phyloP scores from a whole-genome alignment of 2,113 vertebrate genomes.

The Geococcyx californianus region DNA sequence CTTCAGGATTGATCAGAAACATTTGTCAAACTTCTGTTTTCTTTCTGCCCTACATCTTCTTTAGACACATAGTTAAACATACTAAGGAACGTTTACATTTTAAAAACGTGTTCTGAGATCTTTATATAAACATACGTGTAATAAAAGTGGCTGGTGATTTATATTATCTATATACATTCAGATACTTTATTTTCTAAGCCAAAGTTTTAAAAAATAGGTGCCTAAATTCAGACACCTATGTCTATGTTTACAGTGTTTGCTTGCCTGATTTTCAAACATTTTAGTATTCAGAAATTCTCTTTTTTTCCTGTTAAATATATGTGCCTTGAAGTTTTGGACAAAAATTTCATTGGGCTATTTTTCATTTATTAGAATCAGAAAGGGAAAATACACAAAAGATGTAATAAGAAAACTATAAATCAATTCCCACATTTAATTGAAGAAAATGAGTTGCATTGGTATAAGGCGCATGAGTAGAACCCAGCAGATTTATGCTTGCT shows the following conservation, averaged over 20 bases:
- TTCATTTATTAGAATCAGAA: neutral
- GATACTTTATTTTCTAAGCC: conserved; percentile 41
- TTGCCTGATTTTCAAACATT: conserved; percentile 44
- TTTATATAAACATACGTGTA: conserved; percentile 60
- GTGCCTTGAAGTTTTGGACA: neutral
- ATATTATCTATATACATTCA: conserved; percentile 55
- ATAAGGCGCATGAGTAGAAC: neutral
- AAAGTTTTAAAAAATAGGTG: conserved; percentile 60
- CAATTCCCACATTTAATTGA: neutral
- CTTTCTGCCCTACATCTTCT: conserved; percentile 62
- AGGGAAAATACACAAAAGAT: neutral
- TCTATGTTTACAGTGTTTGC: conserved; percentile 22
- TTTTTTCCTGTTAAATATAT: neutral
- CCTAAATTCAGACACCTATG: conserved; percentile 56
- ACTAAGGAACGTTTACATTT: conserved; percentile 59
- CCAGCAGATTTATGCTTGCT: neutral
- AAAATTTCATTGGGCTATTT: neutral
- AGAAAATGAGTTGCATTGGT: neutral
- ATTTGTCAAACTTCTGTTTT: conserved; percentile 68
- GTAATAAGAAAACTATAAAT: conserved; percentile 38
- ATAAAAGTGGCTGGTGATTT: conserved; percentile 66
- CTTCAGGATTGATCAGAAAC: conserved; percentile 65
- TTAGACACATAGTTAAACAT: conserved; percentile 65
- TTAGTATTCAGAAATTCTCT: neutral
- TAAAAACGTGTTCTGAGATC: conserved; percentile 53